Base-by-base conservation (phyloP, 2,113 vertebrate species). In the Calyptommatus sinebrachiatus region DNA sequence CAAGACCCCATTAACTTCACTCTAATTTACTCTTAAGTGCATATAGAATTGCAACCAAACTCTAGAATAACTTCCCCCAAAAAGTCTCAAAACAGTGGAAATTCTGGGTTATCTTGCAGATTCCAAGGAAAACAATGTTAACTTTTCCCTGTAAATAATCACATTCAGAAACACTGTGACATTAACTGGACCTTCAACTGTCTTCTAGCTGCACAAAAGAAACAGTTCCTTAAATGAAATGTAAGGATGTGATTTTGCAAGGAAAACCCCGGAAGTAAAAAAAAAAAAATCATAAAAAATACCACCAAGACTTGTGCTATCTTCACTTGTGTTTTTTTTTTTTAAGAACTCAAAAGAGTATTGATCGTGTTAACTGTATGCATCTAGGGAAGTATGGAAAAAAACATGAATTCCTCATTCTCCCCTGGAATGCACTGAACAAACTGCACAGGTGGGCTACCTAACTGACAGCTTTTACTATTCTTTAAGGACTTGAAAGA, bases 1-100 rank as follows among this genome's bases (percentile, higher is more conserved):
- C 7, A 66, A 80, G n/a, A 8, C 7, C 35, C 72, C 24, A 50
- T 3, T 65, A 65, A 53, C 21, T 28, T 16, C 26, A 80, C 57
- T 74, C 14, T 71, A 29, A 60, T 73, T 80, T 80, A 80, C 62
- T 29, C 57, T 4, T 35, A 74, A 80, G 20, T 66, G 26, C 48
- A 8, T 11, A 73, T 5, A 80, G 62, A 31, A 60, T 57, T 67
- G 62, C 10, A 78, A 89, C 83, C 83, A 90, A 90, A 90, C 85
- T 82, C 84, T 89, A 87, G 85, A 74, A 90, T 81, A 91, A 92
- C 86, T 90, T 89, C 85, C 87, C 35, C 84, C 89, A 48, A 67
- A 86, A 91, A 89, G 41, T 53, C 29, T 72, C 53, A 65, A 7
- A 22, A 11, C 76, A 77, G 4, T 73, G 22, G 62, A 73, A n/a